Evolutionary conservation across 1,140 invertebrate species (phyloP).

Genomic region (Aphidius ervi): DNA sequence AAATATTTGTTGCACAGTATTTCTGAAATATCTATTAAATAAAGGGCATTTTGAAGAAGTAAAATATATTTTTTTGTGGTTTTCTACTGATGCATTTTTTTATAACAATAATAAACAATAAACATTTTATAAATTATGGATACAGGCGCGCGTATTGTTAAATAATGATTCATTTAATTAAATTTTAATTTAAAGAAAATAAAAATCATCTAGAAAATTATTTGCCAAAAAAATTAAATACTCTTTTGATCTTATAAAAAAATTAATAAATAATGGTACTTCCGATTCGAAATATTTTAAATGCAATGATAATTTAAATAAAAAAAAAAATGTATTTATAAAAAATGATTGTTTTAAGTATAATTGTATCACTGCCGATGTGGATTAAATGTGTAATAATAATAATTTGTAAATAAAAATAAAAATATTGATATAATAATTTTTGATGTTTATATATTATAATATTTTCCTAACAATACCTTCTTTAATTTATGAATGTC

Average conservation of each 20-base stretch:
- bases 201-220: neutral
- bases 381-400: constrained; percentile 30
- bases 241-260: too few relatives aligned
- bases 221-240: constrained; percentile 7
- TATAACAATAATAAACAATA: too few relatives aligned
- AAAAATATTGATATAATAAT: neutral
- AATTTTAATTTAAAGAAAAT: constrained; percentile 6
- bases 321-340: neutral
- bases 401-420: neutral
- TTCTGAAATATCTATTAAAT: too few relatives aligned
- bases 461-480: neutral
- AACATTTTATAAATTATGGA: too few relatives aligned
- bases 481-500: constrained; percentile 29
- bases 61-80: too few relatives aligned
- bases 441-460: neutral
- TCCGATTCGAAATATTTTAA: too few relatives aligned
- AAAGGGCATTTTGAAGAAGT: too few relatives aligned
- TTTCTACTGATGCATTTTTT: too few relatives aligned
- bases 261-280: too few relatives aligned
- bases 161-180: too few relatives aligned
- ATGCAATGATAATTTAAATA: neutral
- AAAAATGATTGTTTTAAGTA: neutral
- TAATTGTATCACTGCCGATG: constrained; percentile 24
- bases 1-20: too few relatives aligned
- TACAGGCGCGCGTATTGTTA: too few relatives aligned